phyloP scores from a whole-genome alignment of 2,797 vertebrate genomes.

The Cheirogaleus major region DNA sequence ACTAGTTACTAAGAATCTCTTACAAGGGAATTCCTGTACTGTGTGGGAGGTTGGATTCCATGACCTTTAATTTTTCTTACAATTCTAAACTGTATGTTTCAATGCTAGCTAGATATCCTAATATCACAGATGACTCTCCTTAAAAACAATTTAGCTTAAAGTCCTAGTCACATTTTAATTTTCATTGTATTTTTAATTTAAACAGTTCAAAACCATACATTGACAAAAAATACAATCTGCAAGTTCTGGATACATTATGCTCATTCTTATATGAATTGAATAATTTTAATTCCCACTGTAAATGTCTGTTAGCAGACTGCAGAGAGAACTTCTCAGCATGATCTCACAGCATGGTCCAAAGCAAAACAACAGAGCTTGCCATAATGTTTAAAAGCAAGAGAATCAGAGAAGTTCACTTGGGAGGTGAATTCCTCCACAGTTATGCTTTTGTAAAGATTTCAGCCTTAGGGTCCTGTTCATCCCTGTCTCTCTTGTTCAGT shows the following conservation, averaged over 20 bases:
- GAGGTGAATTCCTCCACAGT: slow-evolving; percentile 52
- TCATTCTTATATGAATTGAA: slow-evolving; percentile 44
- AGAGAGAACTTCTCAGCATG: slow-evolving; percentile 60
- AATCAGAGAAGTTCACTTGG: slow-evolving; percentile 64
- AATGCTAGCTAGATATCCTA: slow-evolving; percentile 13
- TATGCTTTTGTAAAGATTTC: slow-evolving; percentile 62
- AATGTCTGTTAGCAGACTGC: slow-evolving; percentile 60
- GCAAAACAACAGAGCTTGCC: slow-evolving; percentile 69
- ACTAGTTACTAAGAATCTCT: slow-evolving; percentile 34
- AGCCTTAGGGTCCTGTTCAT: slow-evolving; percentile 55
- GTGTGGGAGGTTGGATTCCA: slow-evolving; percentile 37
- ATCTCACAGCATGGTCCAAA: slow-evolving; percentile 72
- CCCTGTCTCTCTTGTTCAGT: background rate
- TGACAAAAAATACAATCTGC: slow-evolving; percentile 21
- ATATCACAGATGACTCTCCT: slow-evolving; percentile 29
- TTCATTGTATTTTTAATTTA: slow-evolving; percentile 33
- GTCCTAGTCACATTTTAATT: slow-evolving; percentile 19
- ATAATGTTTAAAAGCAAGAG: slow-evolving; percentile 69
- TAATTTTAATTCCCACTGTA: slow-evolving; percentile 54
- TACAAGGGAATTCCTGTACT: slow-evolving; percentile 46
- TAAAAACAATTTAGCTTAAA: slow-evolving; percentile 22
- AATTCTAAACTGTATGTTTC: slow-evolving; percentile 54
- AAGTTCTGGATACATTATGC: slow-evolving; percentile 26
- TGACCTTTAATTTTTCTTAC: slow-evolving; percentile 40
- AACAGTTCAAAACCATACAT: background rate